Evolutionary conservation across 1,140 invertebrate genomes (phyloP).

Genomic region (Zaprionus gabonicus): DNA sequence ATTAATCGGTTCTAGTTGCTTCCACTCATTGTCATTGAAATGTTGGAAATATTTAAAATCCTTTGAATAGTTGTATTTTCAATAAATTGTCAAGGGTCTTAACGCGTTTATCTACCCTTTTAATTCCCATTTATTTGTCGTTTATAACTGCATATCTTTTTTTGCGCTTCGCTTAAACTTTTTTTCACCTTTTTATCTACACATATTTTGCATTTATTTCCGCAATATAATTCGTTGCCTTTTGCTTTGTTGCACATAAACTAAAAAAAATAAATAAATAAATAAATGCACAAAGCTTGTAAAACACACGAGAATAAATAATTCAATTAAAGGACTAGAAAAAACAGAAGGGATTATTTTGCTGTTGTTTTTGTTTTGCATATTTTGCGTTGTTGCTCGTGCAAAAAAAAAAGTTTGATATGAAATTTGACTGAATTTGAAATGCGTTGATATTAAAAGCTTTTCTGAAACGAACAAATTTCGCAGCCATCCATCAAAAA

Average conservation of each 20-base stretch:
- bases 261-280: not conserved
- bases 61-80: not conserved
- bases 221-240: not conserved
- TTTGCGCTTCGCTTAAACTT: not conserved
- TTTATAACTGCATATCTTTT: not conserved
- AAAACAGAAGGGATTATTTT: not conserved
- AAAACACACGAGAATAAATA: conserved; percentile 10
- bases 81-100: not conserved
- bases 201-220: not conserved
- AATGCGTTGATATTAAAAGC: conserved; percentile 5
- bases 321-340: conserved; percentile 4
- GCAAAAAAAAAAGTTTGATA: not conserved
- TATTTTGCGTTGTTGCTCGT: not conserved
- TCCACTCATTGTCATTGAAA: not conserved
- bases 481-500: not conserved
- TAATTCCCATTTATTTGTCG: not conserved
- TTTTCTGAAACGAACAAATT: not conserved
- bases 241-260: not conserved
- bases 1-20: no score
- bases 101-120: not conserved
- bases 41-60: not conserved
- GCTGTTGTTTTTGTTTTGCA: not conserved
- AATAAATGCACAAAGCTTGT: not conserved
- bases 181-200: not conserved
- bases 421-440: not conserved